phyloP scores from a whole-genome alignment of 2,113 vertebrate genomes.

The Rhadina sibilatrix region DNA sequence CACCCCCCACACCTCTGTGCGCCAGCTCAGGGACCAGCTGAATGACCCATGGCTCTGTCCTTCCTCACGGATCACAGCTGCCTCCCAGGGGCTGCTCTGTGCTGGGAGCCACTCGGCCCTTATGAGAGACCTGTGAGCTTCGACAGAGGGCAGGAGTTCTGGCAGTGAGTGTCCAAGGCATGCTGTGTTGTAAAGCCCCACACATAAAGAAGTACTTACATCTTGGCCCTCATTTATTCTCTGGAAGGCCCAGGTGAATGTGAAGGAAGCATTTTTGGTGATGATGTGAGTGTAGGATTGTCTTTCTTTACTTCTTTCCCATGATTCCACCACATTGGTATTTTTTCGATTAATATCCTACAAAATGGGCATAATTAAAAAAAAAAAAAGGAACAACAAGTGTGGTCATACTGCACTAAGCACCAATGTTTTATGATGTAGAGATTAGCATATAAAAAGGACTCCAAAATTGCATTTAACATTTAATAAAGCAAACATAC shows the following conservation, averaged over 20 bases:
- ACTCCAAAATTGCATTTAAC: neutral
- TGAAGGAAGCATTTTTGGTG: conserved; percentile 90
- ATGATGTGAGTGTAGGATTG: conserved; percentile 90
- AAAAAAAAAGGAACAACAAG: neutral
- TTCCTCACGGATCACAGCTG: neutral
- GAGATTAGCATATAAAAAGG: neutral
- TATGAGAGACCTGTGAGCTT: neutral
- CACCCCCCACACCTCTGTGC: neutral
- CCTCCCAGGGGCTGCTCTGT: neutral
- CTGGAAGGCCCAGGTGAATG: conserved; percentile 98
- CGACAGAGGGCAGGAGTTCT: neutral
- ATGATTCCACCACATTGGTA: conserved; percentile 93
- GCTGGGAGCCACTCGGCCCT: neutral
- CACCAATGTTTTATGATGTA: neutral
- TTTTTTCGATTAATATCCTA: conserved; percentile 93
- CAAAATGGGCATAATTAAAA: neutral
- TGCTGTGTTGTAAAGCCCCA: neutral
- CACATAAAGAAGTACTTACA: conserved; percentile 74
- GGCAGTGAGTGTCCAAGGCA: neutral
- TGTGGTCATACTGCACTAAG: neutral
- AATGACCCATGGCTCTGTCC: neutral
- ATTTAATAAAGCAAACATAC: neutral
- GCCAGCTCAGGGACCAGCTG: neutral
- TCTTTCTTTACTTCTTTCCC: conserved; percentile 88
- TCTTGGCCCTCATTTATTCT: conserved; percentile 89